A percentile compares a stretch with the other conserved stretches of the same genome.
Evolutionary conservation across 2,797 vertebrate species (phyloP).

Genomic region (Bucorvus abyssinicus): DNA sequence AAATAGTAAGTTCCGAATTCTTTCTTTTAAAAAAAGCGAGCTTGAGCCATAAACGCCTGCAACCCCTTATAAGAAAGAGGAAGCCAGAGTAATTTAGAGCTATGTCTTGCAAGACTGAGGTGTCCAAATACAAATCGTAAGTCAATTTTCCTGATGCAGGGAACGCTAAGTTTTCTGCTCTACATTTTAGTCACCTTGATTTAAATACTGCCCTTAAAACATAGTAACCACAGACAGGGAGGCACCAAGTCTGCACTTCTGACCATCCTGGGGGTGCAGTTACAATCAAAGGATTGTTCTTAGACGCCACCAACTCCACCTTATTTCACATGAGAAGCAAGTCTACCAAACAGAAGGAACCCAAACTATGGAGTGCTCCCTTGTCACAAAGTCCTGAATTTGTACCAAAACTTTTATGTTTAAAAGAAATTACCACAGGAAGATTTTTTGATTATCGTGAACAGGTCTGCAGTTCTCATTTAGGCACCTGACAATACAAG

Average conservation of each 20-base stretch:
- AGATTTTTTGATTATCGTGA: not conserved
- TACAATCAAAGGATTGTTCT: not conserved
- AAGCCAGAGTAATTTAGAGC: not conserved
- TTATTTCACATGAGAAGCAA: not conserved
- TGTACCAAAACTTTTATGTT: not conserved
- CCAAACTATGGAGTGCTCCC: not conserved
- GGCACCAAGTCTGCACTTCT: not conserved
- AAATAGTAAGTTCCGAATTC: not conserved
- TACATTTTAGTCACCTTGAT: not conserved
- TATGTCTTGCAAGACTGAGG: not conserved
- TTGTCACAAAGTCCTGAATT: not conserved
- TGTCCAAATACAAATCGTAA: not conserved
- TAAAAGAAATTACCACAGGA: not conserved
- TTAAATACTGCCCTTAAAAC: not conserved
- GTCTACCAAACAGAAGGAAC: not conserved
- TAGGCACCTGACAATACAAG: not conserved
- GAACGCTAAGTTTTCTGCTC: not conserved
- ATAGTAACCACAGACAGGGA: accelerated
- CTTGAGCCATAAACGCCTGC: not conserved
- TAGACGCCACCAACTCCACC: not conserved
- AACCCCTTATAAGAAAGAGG: not conserved
- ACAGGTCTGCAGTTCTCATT: not conserved
- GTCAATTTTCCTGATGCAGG: not conserved
- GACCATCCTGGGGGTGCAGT: not conserved
- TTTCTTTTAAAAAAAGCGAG: not conserved